These are phyloP conservation scores for Peribatodes rhomboidaria DNA, from an alignment of 2,888 invertebrate species.

Conservation along the genomic window DNA sequence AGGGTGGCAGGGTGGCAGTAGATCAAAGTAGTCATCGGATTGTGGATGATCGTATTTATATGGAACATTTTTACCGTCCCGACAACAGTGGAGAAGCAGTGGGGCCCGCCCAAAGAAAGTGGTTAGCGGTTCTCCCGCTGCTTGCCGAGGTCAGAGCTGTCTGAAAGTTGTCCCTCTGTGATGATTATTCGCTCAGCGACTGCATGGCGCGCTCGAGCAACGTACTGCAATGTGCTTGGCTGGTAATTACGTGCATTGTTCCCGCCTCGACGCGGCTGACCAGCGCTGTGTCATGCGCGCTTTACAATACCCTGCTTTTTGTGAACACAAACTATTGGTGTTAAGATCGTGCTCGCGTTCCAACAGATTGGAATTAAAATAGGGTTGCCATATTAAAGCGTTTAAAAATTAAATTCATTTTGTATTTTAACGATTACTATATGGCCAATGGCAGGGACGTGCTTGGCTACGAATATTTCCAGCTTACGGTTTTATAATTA, in stretches of 20 bases:
- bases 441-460: too few relatives aligned
- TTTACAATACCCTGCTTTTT: conserved; percentile 11
- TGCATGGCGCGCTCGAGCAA: neutral
- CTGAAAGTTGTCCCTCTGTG: neutral
- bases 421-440: neutral
- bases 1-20: too few relatives aligned
- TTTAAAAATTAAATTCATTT: neutral
- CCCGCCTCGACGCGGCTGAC: conserved; percentile 13
- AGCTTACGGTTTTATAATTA: neutral
- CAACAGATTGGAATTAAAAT: neutral
- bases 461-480: too few relatives aligned
- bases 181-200: neutral
- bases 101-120: too few relatives aligned
- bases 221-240: conserved; percentile 2
- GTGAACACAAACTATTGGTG: neutral
- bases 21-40: too few relatives aligned
- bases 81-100: too few relatives aligned
- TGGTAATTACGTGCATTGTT: conserved; percentile 24
- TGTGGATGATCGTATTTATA: too few relatives aligned
- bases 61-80: too few relatives aligned
- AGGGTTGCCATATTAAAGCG: neutral
- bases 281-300: conserved; percentile 4
- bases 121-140: too few relatives aligned
- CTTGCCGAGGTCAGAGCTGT: neutral
- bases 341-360: neutral